A percentile compares a stretch with the other conserved stretches of the same genome.
Evolutionary conservation across 2,113 vertebrate species (phyloP).

Genomic region (Pterophyllum scalare): DNA sequence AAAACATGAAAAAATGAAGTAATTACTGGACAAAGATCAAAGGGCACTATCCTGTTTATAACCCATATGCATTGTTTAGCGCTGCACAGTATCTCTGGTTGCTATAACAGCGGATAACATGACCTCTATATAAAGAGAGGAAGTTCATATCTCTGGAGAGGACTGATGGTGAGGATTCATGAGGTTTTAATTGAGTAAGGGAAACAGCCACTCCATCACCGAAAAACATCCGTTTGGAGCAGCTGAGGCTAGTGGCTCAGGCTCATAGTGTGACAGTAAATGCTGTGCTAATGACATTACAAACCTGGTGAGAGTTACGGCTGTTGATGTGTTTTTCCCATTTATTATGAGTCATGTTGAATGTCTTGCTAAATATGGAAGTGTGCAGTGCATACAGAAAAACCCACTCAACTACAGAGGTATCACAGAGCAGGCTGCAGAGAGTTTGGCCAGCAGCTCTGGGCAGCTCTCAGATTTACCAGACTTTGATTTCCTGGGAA

Average conservation of each 20-base stretch:
- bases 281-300: constrained; percentile 45
- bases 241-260: constrained; percentile 19
- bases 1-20: neutral
- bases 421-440: constrained; percentile 19
- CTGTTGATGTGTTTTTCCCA: constrained; percentile 26
- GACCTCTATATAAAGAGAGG: constrained; percentile 43
- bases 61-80: neutral
- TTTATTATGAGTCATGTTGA: neutral
- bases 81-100: constrained; percentile 25
- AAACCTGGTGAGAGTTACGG: constrained; percentile 9
- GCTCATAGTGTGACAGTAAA: constrained; percentile 26
- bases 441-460: constrained; percentile 25
- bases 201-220: constrained; percentile 33
- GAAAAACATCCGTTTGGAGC: constrained; percentile 48
- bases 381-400: neutral
- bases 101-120: constrained; percentile 39
- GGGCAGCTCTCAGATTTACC: constrained; percentile 26
- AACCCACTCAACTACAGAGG: neutral
- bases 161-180: constrained; percentile 49
- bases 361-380: constrained; percentile 23
- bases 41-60: neutral
- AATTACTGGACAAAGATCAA: neutral
- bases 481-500: constrained; percentile 49
- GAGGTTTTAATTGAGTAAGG: constrained; percentile 69
- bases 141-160: constrained; percentile 56